A percentile compares a stretch with the other conserved stretches of the same genome.
These are phyloP conservation scores for Crocodylus rhombifer DNA, from an alignment of 2,797 vertebrate genomes.

Conservation along the genomic window DNA sequence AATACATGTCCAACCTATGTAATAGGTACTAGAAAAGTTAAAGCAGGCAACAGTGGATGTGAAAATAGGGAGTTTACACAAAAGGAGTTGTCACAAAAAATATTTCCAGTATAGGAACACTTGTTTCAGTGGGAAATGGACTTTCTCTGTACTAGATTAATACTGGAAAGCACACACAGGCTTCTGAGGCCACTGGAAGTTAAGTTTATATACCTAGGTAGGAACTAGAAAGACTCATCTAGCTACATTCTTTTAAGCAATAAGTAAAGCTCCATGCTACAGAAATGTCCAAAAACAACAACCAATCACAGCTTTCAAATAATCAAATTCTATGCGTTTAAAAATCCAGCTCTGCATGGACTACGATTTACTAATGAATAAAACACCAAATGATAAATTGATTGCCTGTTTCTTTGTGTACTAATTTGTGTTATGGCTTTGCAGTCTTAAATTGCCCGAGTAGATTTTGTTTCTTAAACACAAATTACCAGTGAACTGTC, in stretches of 20 bases:
- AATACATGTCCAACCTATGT: background rate
- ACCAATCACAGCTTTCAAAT: constrained; percentile 28
- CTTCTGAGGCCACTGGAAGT: background rate
- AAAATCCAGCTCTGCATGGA: constrained; percentile 50
- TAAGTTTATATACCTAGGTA: background rate
- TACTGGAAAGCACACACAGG: background rate
- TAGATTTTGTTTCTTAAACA: constrained; percentile 41
- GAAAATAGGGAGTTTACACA: background rate
- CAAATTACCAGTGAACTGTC: constrained; percentile 63
- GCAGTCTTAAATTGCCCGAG: constrained; percentile 52
- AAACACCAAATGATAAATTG: constrained; percentile 58
- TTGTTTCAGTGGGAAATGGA: background rate
- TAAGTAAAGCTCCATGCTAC: background rate
- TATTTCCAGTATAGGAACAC: rapidly evolving
- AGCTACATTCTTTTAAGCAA: background rate
- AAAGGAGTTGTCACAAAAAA: background rate
- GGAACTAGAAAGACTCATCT: background rate
- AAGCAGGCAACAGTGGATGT: rapidly evolving
- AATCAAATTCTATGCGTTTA: constrained; percentile 53
- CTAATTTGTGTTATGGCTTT: constrained; percentile 64
- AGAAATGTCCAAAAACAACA: constrained; percentile 35
- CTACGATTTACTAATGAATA: constrained; percentile 54
- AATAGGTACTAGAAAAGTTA: rapidly evolving
- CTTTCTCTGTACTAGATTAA: background rate
- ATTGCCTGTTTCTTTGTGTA: constrained; percentile 62